Percentiles rank a stretch among this genome's conserved stretches.
These are phyloP conservation scores for Homalodisca vitripennis DNA, from an alignment of 1,140 invertebrate genomes.

Conservation along the genomic window DNA sequence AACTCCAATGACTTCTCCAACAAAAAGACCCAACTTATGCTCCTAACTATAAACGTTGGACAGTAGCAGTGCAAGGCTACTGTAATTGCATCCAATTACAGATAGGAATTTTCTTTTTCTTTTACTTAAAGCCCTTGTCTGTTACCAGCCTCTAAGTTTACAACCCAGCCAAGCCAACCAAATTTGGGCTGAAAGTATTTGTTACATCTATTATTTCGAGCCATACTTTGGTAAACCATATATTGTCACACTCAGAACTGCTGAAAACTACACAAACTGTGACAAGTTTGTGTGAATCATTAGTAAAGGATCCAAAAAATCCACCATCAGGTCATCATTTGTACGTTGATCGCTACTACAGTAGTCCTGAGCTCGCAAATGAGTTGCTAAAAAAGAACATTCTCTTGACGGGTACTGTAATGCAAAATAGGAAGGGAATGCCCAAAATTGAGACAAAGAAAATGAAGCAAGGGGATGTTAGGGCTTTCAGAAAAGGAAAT, in stretches of 20 bases:
- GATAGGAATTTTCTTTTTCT: no score
- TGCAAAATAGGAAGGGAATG: background rate
- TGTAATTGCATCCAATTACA: no score
- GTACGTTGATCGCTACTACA: background rate
- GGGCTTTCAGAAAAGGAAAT: background rate
- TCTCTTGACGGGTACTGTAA: background rate
- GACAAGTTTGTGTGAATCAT: background rate
- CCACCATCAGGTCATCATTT: background rate
- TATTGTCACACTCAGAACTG: background rate
- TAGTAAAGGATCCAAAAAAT: background rate
- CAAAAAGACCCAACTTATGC: no score
- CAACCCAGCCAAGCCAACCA: background rate
- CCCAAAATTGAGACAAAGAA: background rate
- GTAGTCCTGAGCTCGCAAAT: background rate
- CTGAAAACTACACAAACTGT: background rate
- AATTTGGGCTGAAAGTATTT: background rate
- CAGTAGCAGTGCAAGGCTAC: no score
- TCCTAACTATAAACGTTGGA: no score
- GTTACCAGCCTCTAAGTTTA: no score
- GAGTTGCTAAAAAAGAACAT: background rate
- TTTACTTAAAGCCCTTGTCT: no score
- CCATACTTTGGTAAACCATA: background rate
- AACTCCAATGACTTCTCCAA: no score
- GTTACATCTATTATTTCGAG: background rate
- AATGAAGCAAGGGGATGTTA: no score